These are phyloP conservation scores for Tenthredo mesomela DNA, from an alignment of 2,888 invertebrate species.

Conservation along the genomic window DNA sequence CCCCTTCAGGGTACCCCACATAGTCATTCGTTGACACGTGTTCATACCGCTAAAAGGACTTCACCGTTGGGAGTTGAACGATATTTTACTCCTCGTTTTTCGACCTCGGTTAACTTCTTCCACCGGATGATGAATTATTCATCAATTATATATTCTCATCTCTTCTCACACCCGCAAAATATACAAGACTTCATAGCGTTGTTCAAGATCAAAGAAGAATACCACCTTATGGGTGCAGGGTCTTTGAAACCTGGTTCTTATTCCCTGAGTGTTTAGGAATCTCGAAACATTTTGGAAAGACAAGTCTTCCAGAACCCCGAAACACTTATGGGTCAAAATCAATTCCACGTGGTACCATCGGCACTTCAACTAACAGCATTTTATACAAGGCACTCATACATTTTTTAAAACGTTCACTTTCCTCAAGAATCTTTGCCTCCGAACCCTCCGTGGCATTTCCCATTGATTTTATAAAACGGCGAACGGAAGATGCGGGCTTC, in stretches of 20 bases:
- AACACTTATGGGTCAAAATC: background rate
- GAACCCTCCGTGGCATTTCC: background rate
- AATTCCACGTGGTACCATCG: background rate
- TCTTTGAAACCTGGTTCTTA: background rate
- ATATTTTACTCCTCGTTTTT: background rate
- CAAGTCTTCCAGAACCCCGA: background rate
- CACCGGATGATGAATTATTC: constrained; percentile 7
- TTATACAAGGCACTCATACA: background rate
- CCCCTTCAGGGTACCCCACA: background rate
- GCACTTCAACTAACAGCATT: background rate
- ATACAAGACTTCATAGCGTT: background rate
- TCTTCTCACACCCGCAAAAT: background rate
- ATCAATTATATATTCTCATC: background rate
- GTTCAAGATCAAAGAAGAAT: background rate
- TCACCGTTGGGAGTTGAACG: background rate
- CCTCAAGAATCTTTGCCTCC: background rate
- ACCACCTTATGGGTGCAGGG: background rate
- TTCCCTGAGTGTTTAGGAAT: background rate
- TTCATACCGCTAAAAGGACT: constrained; percentile 9
- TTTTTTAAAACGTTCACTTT: background rate
- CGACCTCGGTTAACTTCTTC: background rate
- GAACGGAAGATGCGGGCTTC: background rate
- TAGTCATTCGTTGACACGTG: constrained; percentile 21
- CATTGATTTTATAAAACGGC: background rate
- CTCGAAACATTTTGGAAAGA: background rate